Base-by-base conservation (phyloP, 2,113 vertebrate genomes). In the Paraplagusia blochii region DNA sequence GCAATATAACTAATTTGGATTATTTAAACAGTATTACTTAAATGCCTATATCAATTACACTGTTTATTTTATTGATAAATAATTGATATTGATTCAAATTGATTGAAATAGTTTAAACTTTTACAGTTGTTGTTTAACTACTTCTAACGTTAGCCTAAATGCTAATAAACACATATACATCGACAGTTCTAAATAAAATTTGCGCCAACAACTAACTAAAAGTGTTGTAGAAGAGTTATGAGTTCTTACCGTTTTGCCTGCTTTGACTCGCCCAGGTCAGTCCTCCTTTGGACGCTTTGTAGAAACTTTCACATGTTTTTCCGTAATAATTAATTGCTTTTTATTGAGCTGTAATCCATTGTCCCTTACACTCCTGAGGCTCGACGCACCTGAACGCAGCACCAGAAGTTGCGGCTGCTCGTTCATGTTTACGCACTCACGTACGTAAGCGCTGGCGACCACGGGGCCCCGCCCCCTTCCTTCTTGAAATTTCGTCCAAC, bases 321-420 rank as follows among this genome's bases (percentile, higher is more conserved):
- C 11, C n/a, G 8, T 18, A 10, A 19, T 36, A 17, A 71, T 49
- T 9, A 10, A 18, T 11, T 2, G 0, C 0, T 14, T 18, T 18
- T 9, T 14, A 14, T 14, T 54, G 40, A 34, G 10, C 44, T 46
- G 42, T 56, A 76, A 62, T 81, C 77, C 81, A 84, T 67, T 7
- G 54, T 1, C 11, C 5, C 44, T 76, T 66, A 56, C 56, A 19
- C 46, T 50, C 52, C 58, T 45, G 57, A 56, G 16, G 53, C 22
- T 33, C 67, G 72, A 53, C 22, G 53, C 60, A 84, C 79, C 83
- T 83, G 67, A 64, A 63, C 65, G 40, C 42, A 12, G 14, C 69
- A 48, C 40, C 47, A 11, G 8, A 52, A n/a, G 18, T 1, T 17
- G 22, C 18, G 14, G 43, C n/a, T 2, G 48, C 40, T 11, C 1